phyloP scores from a whole-genome alignment of 1,140 invertebrate genomes.

The Anthonomus grandis region DNA sequence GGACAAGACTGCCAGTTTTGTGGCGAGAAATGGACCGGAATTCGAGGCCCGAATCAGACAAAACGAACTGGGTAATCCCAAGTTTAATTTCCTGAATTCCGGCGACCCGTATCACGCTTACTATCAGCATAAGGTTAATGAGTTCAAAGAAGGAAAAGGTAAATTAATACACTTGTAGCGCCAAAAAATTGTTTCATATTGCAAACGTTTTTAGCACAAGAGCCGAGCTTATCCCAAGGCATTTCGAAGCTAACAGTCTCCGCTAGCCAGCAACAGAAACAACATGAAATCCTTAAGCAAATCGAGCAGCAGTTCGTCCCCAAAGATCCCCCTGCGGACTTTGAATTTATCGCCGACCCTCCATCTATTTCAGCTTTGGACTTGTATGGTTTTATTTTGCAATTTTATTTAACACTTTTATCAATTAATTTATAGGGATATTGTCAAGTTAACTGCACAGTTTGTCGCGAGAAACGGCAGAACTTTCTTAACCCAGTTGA shows the following conservation, averaged over 20 bases:
- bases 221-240: conserved; percentile 47
- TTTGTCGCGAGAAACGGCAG: conserved; percentile 98
- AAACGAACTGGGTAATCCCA: conserved; percentile 96
- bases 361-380: conserved; percentile 98
- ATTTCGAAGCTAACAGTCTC: conserved; percentile 58
- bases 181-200: background rate
- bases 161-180: background rate
- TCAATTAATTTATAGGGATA: conserved; percentile 67
- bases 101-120: conserved; percentile 99
- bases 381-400: conserved; percentile 63
- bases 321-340: conserved; percentile 92
- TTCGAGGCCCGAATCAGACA: conserved; percentile 96
- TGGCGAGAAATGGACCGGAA: conserved; percentile 96
- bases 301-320: conserved; percentile 86
- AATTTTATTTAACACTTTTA: conserved; percentile 13
- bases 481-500: conserved; percentile 95
- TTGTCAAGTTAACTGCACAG: conserved; percentile 97
- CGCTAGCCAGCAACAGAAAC: conserved; percentile 74
- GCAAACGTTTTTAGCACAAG: conserved; percentile 43
- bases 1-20: conserved; percentile 97
- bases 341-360: conserved; percentile 97
- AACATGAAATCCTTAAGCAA: conserved; percentile 86
- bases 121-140: conserved; percentile 97
- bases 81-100: conserved; percentile 96
- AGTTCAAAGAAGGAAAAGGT: conserved; percentile 90